Base-by-base conservation (phyloP, 2,888 invertebrate genomes). In the Hybos culiciformis region DNA sequence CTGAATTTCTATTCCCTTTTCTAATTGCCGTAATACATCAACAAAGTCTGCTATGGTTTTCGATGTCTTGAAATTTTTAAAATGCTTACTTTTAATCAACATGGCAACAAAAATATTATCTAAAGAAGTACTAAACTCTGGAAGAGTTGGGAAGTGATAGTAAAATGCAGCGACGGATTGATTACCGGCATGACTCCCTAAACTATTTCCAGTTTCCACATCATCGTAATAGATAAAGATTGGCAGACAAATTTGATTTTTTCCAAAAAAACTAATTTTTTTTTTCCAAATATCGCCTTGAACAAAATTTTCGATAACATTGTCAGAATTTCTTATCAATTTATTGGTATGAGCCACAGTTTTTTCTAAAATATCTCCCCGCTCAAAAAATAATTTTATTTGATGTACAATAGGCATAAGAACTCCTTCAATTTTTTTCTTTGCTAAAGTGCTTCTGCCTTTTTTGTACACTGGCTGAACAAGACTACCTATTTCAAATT, bases 151-250 rank as follows among this genome's bases (percentile, higher is more conserved):
- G 31, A 44, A 41, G 41, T 44, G 44, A 44, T 41, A 44, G 21
- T 44, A 44, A 41, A 44, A 44, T 37, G 44, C 44, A 41, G 41
- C 44, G 17, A 44, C 41, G 14, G 44, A 44, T 37, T 43, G 43
- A 37, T 29, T 43, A 26, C 43, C 43, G 32, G 43, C 32, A 38
- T 43, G 43, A 38, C 43, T 43, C 14, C 43, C 43, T 38, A 43
- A 38, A 19, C 37, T 32, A 23, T 42, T 42, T 31, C 42, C 42
- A 37, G 37, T 42, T 42, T 43, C 37, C 32, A 39, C 17, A 39
- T 39, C 40, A 23, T 39, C 40, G 24, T 39, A 39, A 24, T 39
- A 39, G 11, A 24, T 7, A 23, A 39, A n/a, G 12, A 39, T 39
- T 39, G 40, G 40, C n/a, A 41, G 20, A 20, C 24, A 24, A 39